Percentiles rank a stretch among this genome's conserved stretches.
phyloP scores from a whole-genome alignment of 1,140 invertebrate species.

The Bicyclus anynana region DNA sequence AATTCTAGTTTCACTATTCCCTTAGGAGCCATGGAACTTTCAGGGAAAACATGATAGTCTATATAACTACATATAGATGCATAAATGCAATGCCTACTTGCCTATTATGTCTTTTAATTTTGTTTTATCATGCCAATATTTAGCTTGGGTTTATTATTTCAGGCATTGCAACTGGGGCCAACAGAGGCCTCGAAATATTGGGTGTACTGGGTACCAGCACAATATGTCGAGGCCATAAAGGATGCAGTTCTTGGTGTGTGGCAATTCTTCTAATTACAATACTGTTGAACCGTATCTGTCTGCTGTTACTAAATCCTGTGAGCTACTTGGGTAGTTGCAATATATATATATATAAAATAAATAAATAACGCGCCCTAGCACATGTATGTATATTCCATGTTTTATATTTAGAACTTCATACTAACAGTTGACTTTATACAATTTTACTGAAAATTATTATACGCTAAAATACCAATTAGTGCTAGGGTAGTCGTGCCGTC shows the following conservation, averaged over 20 bases:
- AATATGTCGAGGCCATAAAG: slow-evolving; percentile 95
- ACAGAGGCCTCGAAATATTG: slow-evolving; percentile 94
- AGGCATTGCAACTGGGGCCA: slow-evolving; percentile 91
- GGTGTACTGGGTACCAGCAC: slow-evolving; percentile 97
- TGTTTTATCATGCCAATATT: no score
- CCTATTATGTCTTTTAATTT: no score
- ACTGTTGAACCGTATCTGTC: slow-evolving; percentile 24
- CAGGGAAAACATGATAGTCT: no score
- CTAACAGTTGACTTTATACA: slow-evolving; percentile 20
- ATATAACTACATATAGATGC: no score
- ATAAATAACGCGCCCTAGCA: slow-evolving; percentile 31
- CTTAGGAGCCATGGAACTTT: no score
- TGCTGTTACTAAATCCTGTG: slow-evolving; percentile 46
- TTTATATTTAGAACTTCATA: slow-evolving; percentile 28
- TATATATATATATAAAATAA: slow-evolving; percentile 49
- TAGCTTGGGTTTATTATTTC: slow-evolving; percentile 27
- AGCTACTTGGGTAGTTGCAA: slow-evolving; percentile 64
- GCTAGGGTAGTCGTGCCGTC: slow-evolving; percentile 15
- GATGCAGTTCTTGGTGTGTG: slow-evolving; percentile 93
- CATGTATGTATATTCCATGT: slow-evolving; percentile 22
- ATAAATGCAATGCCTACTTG: no score
- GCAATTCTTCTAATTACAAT: slow-evolving; percentile 83
- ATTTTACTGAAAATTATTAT: slow-evolving; percentile 20
- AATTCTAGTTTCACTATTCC: no score
- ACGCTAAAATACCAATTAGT: slow-evolving; percentile 16